phyloP scores from a whole-genome alignment of 2,113 vertebrate species.

The Mohoua ochrocephala region DNA sequence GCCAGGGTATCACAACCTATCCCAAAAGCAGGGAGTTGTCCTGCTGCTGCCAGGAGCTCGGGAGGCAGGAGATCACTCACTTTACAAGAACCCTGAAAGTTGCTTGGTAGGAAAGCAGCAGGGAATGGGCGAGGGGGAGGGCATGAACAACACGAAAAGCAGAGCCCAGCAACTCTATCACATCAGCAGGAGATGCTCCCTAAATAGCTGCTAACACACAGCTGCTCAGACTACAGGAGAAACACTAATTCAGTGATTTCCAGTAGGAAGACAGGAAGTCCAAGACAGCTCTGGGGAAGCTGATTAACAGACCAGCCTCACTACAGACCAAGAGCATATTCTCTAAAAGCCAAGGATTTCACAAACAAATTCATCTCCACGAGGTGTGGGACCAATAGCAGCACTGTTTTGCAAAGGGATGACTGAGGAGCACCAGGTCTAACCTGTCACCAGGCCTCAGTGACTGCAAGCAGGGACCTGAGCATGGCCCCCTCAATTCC shows the following conservation, averaged over 20 bases:
- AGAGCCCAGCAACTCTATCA: neutral
- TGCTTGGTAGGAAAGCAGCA: neutral
- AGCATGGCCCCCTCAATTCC: neutral
- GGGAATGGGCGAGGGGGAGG: rapidly evolving
- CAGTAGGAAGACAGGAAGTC: neutral
- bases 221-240: neutral
- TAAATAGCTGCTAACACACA: neutral
- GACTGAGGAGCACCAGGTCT: neutral
- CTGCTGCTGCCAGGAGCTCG: neutral
- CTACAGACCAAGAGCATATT: neutral
- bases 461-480: neutral
- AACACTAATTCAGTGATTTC: neutral
- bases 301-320: neutral
- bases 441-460: neutral
- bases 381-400: neutral
- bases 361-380: neutral
- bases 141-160: neutral
- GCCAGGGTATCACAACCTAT: neutral
- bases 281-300: neutral
- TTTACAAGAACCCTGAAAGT: neutral
- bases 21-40: neutral
- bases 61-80: neutral
- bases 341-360: neutral
- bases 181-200: neutral
- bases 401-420: neutral